Evolutionary conservation across 2,888 invertebrate genomes (phyloP), one percentile per base, ranked within the genome.

Genomic region (Ichneumoninae sp.): DNA sequence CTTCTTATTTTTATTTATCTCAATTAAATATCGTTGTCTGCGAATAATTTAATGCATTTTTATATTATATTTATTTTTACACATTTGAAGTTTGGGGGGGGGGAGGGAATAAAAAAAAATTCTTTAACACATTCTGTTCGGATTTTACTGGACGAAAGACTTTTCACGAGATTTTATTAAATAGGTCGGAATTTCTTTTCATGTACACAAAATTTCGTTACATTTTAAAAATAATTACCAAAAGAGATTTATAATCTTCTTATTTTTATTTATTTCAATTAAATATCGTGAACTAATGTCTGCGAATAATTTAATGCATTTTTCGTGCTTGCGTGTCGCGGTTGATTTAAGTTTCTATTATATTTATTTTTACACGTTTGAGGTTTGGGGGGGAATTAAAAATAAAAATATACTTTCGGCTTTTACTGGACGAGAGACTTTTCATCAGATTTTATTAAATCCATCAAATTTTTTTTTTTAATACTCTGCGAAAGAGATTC

Each of bases 161-260:
- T 62, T 70, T 75, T 71, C 36, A 66, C 68, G 40, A 54, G 44
- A 81, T 70, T 52, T 30, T 30, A 30, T 30, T 30, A 30, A 30
- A 30, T 30, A 4, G 30, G 26, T 26, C 26, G 26, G 3, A 13
- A 40, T 69, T 22, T 16, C 8, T 44, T 22, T 36, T 19, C 0
- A 26, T 26, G 4, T 7, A 1, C 1, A 26, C 13, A 26, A 13
- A 22, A 57, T 22, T 1, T 8, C 7, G n/a, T 0, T 19, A 1
- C n/a, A 52, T 54, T 54, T 8, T 54, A 8, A 8, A 2, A n/a
- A n/a, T 52, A 52, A n/a, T 10, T 40, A 8, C 2, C 10, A 1
- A 40, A 40, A 2, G 40, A 40, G 40, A 44, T 44, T 16, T 44
- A 4, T 16, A 13, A 13, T 44, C 13, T 44, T 44, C 13, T 16